These are phyloP conservation scores for Ptychadena robeensis DNA, from an alignment of 2,797 vertebrate species.

Conservation along the genomic window DNA sequence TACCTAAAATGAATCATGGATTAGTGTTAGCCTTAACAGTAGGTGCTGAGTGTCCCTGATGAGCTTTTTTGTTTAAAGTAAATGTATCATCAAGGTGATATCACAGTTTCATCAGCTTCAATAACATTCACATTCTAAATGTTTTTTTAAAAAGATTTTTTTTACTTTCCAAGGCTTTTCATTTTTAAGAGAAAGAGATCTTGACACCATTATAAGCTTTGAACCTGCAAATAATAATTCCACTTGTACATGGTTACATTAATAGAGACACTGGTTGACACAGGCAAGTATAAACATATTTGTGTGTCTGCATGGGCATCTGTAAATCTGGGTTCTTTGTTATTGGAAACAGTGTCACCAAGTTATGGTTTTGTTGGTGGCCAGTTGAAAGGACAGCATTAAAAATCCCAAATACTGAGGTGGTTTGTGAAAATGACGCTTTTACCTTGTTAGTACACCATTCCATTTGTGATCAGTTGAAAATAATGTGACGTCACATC, in stretches of 20 bases:
- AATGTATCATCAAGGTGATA: not conserved
- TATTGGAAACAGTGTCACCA: not conserved
- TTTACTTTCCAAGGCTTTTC: not conserved
- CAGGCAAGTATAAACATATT: not conserved
- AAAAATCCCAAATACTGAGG: not conserved
- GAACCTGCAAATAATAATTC: not conserved
- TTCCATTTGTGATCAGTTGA: too few species aligned
- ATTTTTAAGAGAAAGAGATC: not conserved
- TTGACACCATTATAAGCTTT: too few species aligned
- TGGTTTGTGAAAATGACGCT: not conserved
- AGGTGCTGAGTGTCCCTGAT: conserved; percentile 59
- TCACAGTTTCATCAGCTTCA: not conserved
- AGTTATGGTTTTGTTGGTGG: not conserved
- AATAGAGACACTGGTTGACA: not conserved
- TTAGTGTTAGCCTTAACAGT: conserved; percentile 62
- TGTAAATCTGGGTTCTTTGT: not conserved
- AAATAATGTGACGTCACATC: too few species aligned
- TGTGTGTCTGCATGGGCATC: not conserved
- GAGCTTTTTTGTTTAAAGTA: conserved; percentile 2
- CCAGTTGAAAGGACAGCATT: not conserved
- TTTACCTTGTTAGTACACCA: too few species aligned
- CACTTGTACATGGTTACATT: not conserved
- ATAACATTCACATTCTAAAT: not conserved
- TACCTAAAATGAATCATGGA: conserved; percentile 52
- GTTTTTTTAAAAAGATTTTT: too few species aligned